A percentile compares a stretch with the other conserved stretches of the same genome.
Conservation (phyloP, 2,888 invertebrate genomes). For the Stomorhina lunata region DNA sequence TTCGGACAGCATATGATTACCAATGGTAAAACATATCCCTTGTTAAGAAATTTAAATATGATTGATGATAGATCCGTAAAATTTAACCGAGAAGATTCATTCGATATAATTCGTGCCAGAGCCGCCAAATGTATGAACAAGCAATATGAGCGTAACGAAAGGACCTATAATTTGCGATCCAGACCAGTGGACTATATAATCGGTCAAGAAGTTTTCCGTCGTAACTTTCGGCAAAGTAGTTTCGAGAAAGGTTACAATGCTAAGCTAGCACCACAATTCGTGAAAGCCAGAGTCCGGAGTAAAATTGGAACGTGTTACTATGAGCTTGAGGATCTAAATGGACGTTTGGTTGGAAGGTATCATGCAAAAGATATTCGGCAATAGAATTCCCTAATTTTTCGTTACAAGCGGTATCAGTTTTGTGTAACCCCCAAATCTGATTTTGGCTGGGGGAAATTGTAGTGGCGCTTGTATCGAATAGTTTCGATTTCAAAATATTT, state of each 20-base stretch:
- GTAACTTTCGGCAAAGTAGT: slow-evolving; percentile 13
- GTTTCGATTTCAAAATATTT: too few relatives aligned
- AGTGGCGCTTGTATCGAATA: too few relatives aligned
- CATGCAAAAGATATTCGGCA: slow-evolving; percentile 28
- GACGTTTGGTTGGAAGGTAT: neutral
- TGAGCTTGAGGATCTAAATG: slow-evolving; percentile 11
- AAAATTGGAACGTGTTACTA: slow-evolving; percentile 16
- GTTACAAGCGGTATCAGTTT: neutral
- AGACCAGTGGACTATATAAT: neutral
- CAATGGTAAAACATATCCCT: neutral
- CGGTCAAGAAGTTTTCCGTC: slow-evolving; percentile 9
- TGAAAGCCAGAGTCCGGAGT: neutral
- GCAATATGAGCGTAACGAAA: slow-evolving; percentile 18
- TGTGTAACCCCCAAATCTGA: neutral
- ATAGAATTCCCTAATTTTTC: neutral
- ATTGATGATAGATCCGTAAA: neutral
- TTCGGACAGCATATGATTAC: slow-evolving; percentile 27
- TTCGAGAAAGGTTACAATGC: slow-evolving; percentile 9
- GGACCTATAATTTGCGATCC: neutral
- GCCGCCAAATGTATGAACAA: neutral
- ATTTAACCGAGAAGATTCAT: neutral
- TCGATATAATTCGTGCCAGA: neutral
- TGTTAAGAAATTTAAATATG: neutral
- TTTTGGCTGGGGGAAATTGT: too few relatives aligned
- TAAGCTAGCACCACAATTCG: slow-evolving; percentile 4